Conservation (phyloP, 1,140 invertebrate genomes). For the Helicoverpa zea region DNA sequence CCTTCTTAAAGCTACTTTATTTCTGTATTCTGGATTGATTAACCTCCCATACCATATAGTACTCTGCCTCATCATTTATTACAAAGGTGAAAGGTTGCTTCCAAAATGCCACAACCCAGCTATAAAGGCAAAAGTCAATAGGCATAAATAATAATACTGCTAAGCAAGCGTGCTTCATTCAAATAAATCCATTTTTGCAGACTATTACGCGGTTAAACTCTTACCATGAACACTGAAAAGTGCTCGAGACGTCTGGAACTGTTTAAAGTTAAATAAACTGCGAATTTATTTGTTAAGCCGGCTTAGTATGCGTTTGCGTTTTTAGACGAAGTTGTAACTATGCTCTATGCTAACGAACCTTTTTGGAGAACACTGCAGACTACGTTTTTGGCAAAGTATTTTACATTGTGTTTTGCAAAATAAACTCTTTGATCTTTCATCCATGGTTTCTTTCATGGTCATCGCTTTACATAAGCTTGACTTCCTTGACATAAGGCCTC, state of each 20-base stretch:
- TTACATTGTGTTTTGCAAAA: too few species aligned
- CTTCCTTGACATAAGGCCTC: too few species aligned
- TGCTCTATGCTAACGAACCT: too few species aligned
- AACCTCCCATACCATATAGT: background rate
- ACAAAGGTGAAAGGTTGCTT: background rate
- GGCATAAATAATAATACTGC: background rate
- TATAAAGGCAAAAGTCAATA: conserved; percentile 14
- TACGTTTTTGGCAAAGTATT: too few species aligned
- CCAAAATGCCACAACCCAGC: conserved; percentile 5
- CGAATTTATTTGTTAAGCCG: conserved; percentile 30
- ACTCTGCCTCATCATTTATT: background rate
- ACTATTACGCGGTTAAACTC: conserved; percentile 27
- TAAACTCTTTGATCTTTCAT: too few species aligned
- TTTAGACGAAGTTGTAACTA: background rate
- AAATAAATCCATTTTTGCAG: conserved; percentile 31
- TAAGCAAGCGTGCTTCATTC: conserved; percentile 14
- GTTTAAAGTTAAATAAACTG: conserved; percentile 38
- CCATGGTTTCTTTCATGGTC: too few species aligned
- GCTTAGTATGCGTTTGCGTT: conserved; percentile 15
- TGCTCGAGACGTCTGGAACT: conserved; percentile 31
- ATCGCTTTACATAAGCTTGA: too few species aligned
- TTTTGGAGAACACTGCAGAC: too few species aligned
- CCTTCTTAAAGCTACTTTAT: too few species aligned
- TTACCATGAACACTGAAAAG: conserved; percentile 20
- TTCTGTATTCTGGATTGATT: too few species aligned